These are phyloP conservation scores for Leptinotarsa lineolata DNA, from an alignment of 1,140 invertebrate genomes.

Conservation along the genomic window DNA sequence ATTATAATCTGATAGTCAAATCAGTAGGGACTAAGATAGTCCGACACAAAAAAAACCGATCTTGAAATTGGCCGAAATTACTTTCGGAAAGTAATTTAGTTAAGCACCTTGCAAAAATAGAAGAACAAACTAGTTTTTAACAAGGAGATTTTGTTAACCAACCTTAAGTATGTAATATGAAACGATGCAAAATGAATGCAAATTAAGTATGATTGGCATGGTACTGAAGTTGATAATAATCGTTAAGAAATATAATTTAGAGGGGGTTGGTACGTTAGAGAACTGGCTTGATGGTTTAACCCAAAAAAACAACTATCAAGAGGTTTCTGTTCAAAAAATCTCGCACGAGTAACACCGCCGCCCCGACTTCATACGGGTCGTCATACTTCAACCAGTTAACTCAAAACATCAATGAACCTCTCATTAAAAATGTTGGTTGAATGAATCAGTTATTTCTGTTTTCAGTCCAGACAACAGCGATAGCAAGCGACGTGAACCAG, in stretches of 20 bases:
- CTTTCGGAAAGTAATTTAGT: slow-evolving; percentile 10
- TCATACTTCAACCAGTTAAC: too few species aligned
- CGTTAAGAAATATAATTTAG: neutral
- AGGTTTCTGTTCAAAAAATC: too few species aligned
- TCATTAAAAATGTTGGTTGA: too few species aligned
- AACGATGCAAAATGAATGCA: neutral
- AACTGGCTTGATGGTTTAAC: too few species aligned
- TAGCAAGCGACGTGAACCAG: too few species aligned
- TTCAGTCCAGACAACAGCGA: too few species aligned
- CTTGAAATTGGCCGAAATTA: neutral
- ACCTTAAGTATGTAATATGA: neutral
- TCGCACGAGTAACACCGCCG: too few species aligned
- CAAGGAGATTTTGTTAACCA: neutral
- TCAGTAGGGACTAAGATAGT: neutral
- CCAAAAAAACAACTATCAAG: too few species aligned
- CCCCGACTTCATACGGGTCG: too few species aligned
- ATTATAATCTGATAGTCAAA: slow-evolving; percentile 22
- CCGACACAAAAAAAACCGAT: slow-evolving; percentile 4
- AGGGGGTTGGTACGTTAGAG: neutral
- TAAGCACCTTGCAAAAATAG: slow-evolving; percentile 26
- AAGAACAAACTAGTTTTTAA: slow-evolving; percentile 14
- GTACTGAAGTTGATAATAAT: neutral
- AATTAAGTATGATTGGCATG: neutral
- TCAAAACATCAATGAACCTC: too few species aligned
- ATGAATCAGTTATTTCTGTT: too few species aligned